These are phyloP conservation scores for Ictalurus punctatus DNA, from an alignment of 2,113 vertebrate genomes.

Conservation along the genomic window DNA sequence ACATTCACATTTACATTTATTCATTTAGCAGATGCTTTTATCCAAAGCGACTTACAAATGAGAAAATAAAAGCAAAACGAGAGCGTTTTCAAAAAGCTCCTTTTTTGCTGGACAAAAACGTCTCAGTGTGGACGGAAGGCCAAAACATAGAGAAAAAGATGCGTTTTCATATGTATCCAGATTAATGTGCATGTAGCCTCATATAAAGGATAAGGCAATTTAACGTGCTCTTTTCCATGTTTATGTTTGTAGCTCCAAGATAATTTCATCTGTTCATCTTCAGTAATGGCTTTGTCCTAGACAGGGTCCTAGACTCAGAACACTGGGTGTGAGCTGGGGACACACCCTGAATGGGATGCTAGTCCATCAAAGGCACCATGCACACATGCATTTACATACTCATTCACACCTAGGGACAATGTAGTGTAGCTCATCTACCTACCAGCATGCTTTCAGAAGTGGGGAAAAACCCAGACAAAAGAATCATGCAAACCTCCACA, in stretches of 20 bases:
- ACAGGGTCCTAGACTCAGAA: not conserved
- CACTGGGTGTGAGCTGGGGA: not conserved
- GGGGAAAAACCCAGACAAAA: not conserved
- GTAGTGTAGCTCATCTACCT: not conserved
- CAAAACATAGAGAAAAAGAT: too few relatives aligned
- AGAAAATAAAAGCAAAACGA: too few relatives aligned
- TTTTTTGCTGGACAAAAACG: too few relatives aligned
- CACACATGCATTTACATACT: not conserved
- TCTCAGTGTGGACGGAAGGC: too few relatives aligned
- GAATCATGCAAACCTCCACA: not conserved
- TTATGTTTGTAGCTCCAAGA: conserved; percentile 40
- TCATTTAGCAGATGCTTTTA: too few relatives aligned
- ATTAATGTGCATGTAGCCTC: too few relatives aligned
- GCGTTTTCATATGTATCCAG: too few relatives aligned
- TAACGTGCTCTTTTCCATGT: conserved; percentile 1
- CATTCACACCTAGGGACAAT: not conserved
- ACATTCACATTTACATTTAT: too few relatives aligned
- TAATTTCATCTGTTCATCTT: not conserved
- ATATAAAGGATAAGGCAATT: conserved; percentile 2
- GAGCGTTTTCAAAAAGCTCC: too few relatives aligned
- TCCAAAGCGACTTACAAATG: too few relatives aligned
- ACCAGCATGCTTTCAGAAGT: not conserved
- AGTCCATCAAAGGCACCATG: not conserved
- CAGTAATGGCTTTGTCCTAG: not conserved
- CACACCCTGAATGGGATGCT: not conserved